Conservation (phyloP, 2,113 vertebrate genomes). For the Aphyosemion australe region DNA sequence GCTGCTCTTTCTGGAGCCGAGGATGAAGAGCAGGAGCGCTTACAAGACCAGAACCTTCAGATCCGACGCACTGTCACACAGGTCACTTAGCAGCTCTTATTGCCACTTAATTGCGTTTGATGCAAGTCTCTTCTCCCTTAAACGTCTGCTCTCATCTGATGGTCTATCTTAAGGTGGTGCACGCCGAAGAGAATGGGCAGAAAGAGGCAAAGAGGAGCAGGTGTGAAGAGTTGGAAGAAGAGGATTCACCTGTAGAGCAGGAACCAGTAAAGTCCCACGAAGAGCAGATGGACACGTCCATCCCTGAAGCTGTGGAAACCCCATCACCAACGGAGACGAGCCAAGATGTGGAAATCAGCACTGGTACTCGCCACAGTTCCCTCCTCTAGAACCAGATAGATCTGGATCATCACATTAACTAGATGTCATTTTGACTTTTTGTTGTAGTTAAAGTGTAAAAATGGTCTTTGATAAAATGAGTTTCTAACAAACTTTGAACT, state of each 20-base stretch:
- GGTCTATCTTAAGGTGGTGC: conserved; percentile 76
- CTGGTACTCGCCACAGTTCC: conserved; percentile 69
- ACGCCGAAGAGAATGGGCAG: conserved; percentile 86
- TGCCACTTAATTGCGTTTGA: neutral
- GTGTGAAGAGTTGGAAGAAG: conserved; percentile 74
- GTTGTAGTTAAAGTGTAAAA: too few species aligned
- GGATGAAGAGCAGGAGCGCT: conserved; percentile 76
- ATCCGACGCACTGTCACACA: conserved; percentile 92
- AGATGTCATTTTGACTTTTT: too few species aligned
- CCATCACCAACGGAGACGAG: conserved; percentile 74
- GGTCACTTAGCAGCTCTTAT: conserved; percentile 61
- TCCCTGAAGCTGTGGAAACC: conserved; percentile 76
- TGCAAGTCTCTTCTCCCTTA: neutral
- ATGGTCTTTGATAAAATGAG: too few species aligned
- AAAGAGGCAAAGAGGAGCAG: conserved; percentile 80
- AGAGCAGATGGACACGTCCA: conserved; percentile 62
- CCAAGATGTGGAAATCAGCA: conserved; percentile 83
- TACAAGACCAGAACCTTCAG: conserved; percentile 85
- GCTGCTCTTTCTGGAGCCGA: conserved; percentile 86
- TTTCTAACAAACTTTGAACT: too few species aligned
- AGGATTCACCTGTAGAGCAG: conserved; percentile 41
- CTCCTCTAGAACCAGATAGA: too few species aligned
- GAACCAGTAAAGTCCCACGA: conserved; percentile 61
- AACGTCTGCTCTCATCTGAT: neutral
- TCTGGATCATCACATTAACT: too few species aligned